Evolutionary conservation across 2,113 vertebrate species (phyloP), one percentile per base, ranked within the genome.

Genomic region (Anas platyrhynchos): DNA sequence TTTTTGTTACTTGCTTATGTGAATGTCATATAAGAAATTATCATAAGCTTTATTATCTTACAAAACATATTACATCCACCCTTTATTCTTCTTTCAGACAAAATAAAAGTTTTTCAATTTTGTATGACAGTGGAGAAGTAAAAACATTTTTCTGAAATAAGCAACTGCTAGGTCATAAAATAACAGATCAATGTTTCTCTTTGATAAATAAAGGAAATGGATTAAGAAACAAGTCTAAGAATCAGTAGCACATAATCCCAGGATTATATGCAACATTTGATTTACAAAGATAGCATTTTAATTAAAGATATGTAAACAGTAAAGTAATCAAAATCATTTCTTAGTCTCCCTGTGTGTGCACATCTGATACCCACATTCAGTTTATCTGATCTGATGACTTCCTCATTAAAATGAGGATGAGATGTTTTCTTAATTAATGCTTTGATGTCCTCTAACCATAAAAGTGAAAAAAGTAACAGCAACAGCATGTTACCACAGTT

Each of bases 241-340:
- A 93, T 96, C 50, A 58, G 67, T 68, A 74, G 9, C 71, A 72
- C 77, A 66, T 88, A 95, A 95, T 96, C 86, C 94, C 27, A 82
- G 86, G 88, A 92, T 88, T 96, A 87, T 61, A 38, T 54, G 58
- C 18, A 80, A 27, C 26, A 73, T 93, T 89, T 92, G 61, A 67
- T 25, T 87, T 87, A 32, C 46, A 80, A 90, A 84, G n/a, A 94
- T 62, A 94, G 4, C 44, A 91, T 91, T 91, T 91, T 74, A 95
- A 89, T 92, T 89, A 93, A 69, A 83, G 66, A 77, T 79, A 77
- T 84, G 85, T 94, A 94, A 96, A 95, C 89, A 94, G 18, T 18
- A 69, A 66, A 84, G 89, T 92, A 91, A 73, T 20, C 9, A 85
- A 73, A 93, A 90, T 95, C 44, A 77, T 83, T 86, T 89, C 72